phyloP scores from a whole-genome alignment of 2,888 invertebrate species.

The Pyralis farinalis region DNA sequence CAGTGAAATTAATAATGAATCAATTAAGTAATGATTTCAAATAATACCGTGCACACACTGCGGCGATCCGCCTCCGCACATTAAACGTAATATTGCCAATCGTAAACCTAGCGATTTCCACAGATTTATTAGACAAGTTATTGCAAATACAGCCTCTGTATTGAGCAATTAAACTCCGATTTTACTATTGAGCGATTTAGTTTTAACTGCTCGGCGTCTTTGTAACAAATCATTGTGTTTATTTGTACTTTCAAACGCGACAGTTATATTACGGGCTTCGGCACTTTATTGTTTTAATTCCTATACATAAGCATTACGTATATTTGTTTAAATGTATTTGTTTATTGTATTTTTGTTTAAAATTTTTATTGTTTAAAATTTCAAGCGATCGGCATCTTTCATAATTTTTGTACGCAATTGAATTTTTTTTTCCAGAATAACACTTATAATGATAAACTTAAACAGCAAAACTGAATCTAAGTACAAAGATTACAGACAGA shows the following conservation, averaged over 20 bases:
- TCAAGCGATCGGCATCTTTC: too few species aligned
- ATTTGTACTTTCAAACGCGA: too few species aligned
- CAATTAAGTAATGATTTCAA: background rate
- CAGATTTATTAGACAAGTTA: constrained; percentile 47
- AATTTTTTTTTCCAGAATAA: too few species aligned
- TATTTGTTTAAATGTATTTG: too few species aligned
- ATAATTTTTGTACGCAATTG: too few species aligned
- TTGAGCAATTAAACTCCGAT: constrained; percentile 37
- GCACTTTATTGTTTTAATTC: too few species aligned
- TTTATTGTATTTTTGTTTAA: too few species aligned
- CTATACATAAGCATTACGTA: too few species aligned
- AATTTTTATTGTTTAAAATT: too few species aligned
- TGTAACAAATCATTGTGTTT: constrained; percentile 5
- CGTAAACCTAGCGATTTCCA: constrained; percentile 23
- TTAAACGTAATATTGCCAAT: constrained; percentile 5
- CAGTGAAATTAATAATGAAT: background rate
- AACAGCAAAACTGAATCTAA: too few species aligned
- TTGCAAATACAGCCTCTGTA: constrained; percentile 31
- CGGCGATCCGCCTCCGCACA: constrained; percentile 21
- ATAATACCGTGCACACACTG: background rate
- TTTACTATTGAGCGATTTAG: constrained; percentile 30
- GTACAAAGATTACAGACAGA: too few species aligned
- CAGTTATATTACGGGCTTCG: constrained; percentile 7
- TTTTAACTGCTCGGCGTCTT: constrained; percentile 18
- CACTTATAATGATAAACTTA: too few species aligned